Evolutionary conservation across 2,113 vertebrate genomes (phyloP).

Genomic region (Crotophaga sulcirostris): DNA sequence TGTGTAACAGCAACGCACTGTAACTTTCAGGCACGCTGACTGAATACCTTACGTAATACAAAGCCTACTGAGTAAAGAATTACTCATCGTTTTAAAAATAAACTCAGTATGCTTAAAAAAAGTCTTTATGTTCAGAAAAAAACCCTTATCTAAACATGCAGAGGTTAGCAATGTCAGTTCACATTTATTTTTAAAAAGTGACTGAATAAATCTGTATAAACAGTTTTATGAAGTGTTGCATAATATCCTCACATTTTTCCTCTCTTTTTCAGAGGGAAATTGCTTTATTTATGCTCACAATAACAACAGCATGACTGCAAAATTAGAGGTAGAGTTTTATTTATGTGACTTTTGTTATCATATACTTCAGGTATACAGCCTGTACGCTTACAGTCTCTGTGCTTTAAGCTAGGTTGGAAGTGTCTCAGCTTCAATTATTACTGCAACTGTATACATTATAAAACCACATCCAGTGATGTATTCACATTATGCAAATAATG

Average conservation of each 20-base stretch:
- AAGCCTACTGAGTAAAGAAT: not conserved
- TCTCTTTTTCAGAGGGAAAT: not conserved
- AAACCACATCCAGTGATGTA: not conserved
- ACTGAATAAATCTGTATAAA: conserved; percentile 32
- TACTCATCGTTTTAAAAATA: conserved; percentile 39
- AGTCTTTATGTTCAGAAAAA: not conserved
- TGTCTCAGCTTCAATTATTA: not conserved
- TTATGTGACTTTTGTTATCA: not conserved
- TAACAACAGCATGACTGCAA: not conserved
- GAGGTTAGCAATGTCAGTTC: not conserved
- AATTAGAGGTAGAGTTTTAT: not conserved
- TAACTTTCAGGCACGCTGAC: not conserved
- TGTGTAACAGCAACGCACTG: not conserved
- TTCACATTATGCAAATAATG: not conserved
- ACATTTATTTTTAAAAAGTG: not conserved
- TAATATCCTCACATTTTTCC: not conserved
- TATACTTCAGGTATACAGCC: not conserved
- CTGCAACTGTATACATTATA: not conserved
- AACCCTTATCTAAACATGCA: not conserved
- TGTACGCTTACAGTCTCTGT: not conserved
- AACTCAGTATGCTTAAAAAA: not conserved
- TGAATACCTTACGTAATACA: not conserved
- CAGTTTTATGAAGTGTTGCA: not conserved
- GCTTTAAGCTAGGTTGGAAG: not conserved
- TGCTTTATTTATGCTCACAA: not conserved